Evolutionary conservation across 2,888 invertebrate genomes (phyloP).

Genomic region (Cartodere bifasciata): DNA sequence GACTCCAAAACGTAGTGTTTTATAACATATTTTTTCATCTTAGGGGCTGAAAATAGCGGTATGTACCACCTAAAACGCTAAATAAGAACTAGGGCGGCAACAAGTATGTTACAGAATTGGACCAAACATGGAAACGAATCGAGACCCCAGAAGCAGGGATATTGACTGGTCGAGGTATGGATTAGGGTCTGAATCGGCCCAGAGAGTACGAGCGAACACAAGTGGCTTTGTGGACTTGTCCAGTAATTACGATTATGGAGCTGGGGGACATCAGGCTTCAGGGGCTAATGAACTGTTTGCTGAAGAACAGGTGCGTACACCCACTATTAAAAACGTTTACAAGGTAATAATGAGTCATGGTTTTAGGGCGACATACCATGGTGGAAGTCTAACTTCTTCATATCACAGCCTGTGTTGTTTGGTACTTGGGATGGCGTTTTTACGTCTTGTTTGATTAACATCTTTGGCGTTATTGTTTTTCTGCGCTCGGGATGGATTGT

Average conservation of each 20-base stretch:
- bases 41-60: too few relatives aligned
- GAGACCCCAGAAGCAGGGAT: conserved; percentile 25
- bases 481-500: conserved; percentile 96
- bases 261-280: conserved; percentile 72
- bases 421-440: conserved; percentile 98
- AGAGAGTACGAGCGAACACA: conserved; percentile 46
- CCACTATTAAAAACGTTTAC: neutral
- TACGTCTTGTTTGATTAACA: conserved; percentile 93
- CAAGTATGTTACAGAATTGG: too few relatives aligned
- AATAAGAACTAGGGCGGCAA: too few relatives aligned
- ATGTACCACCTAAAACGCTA: too few relatives aligned
- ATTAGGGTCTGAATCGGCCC: conserved; percentile 35
- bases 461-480: conserved; percentile 96
- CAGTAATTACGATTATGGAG: conserved; percentile 60
- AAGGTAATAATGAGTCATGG: conserved; percentile 7
- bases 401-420: conserved; percentile 90
- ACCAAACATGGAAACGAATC: too few relatives aligned
- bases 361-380: conserved; percentile 69
- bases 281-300: conserved; percentile 86
- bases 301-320: conserved; percentile 64
- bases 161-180: conserved; percentile 46
- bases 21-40: too few relatives aligned
- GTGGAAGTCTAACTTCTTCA: conserved; percentile 96
- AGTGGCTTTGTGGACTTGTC: conserved; percentile 66
- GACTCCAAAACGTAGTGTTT: too few relatives aligned